These are phyloP conservation scores for Takifugu flavidus DNA, from an alignment of 2,113 vertebrate species.

Conservation along the genomic window DNA sequence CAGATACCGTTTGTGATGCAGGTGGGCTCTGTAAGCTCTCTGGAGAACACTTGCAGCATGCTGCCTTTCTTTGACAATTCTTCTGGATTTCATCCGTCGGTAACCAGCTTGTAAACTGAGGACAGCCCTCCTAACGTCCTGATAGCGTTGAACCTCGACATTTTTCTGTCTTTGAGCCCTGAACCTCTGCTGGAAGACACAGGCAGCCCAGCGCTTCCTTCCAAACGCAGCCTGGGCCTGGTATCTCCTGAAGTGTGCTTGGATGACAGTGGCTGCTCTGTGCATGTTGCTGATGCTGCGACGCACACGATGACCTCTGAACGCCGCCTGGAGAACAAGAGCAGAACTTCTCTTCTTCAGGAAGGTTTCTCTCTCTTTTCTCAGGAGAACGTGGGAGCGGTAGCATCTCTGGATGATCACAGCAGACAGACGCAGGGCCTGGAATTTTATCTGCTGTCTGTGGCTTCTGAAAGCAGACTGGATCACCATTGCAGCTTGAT, in stretches of 20 bases:
- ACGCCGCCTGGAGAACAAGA: constrained; percentile 66
- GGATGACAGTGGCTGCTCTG: constrained; percentile 75
- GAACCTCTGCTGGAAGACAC: constrained; percentile 76
- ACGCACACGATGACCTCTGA: constrained; percentile 59
- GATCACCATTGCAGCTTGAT: constrained; percentile 76
- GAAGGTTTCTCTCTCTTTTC: constrained; percentile 59
- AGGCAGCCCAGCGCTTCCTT: constrained; percentile 59
- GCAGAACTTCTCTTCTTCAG: constrained; percentile 53
- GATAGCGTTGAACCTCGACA: constrained; percentile 46
- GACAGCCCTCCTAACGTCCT: constrained; percentile 40
- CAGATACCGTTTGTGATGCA: neutral
- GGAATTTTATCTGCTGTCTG: constrained; percentile 62
- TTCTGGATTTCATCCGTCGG: constrained; percentile 72
- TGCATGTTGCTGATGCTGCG: constrained; percentile 37
- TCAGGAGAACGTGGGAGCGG: constrained; percentile 62
- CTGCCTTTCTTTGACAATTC: constrained; percentile 59
- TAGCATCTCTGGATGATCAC: constrained; percentile 78
- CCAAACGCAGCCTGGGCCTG: constrained; percentile 66
- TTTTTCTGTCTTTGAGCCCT: constrained; percentile 68
- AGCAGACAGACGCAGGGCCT: constrained; percentile 71
- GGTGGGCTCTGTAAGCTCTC: constrained; percentile 14
- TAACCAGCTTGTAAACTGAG: constrained; percentile 69
- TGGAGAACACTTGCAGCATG: constrained; percentile 31
- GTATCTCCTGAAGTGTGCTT: constrained; percentile 74
- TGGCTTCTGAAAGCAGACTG: constrained; percentile 80